Evolutionary conservation across 30 jellyfish, hydroid and myxozoan species (phyloP).

Genomic region (Pseudorhiza aurosa): DNA sequence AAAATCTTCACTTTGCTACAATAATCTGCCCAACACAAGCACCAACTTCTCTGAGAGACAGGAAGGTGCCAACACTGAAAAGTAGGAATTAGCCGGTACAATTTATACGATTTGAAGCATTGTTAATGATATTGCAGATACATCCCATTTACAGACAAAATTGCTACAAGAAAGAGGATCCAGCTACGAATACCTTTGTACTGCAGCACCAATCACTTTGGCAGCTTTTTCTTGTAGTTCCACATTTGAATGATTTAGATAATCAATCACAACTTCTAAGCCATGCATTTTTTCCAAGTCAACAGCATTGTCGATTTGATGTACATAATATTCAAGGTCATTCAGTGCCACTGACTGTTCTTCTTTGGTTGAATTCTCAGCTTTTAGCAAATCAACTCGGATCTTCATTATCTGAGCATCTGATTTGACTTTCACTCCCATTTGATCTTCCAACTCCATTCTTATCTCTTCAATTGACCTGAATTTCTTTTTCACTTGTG

Average conservation of each 20-base stretch:
- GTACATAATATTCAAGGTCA: conserved; percentile 85
- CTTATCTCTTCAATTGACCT: conserved; percentile 85
- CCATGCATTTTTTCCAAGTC: conserved; percentile 91
- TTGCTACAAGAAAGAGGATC: too few relatives aligned
- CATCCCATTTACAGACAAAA: neutral
- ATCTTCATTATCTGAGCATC: conserved; percentile 86
- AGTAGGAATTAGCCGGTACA: too few relatives aligned
- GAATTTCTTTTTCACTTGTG: conserved; percentile 67
- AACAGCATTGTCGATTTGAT: conserved; percentile 86
- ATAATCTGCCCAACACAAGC: too few relatives aligned
- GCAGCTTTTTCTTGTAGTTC: conserved; percentile 92
- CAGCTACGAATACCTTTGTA: conserved; percentile 95
- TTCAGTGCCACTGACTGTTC: conserved; percentile 68
- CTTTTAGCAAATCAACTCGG: conserved; percentile 36
- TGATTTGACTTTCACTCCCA: conserved; percentile 62
- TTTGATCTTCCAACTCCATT: conserved; percentile 65
- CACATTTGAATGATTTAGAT: conserved; percentile 57
- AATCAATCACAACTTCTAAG: conserved; percentile 61
- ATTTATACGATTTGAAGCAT: too few relatives aligned
- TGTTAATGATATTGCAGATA: too few relatives aligned
- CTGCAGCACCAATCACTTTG: conserved; percentile 94
- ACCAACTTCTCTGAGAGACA: too few relatives aligned
- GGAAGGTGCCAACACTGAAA: too few relatives aligned
- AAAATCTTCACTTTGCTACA: too few relatives aligned
- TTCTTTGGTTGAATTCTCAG: conserved; percentile 42